Base-by-base conservation (phyloP, 1,140 invertebrate genomes). In the Camponotus floridanus region DNA sequence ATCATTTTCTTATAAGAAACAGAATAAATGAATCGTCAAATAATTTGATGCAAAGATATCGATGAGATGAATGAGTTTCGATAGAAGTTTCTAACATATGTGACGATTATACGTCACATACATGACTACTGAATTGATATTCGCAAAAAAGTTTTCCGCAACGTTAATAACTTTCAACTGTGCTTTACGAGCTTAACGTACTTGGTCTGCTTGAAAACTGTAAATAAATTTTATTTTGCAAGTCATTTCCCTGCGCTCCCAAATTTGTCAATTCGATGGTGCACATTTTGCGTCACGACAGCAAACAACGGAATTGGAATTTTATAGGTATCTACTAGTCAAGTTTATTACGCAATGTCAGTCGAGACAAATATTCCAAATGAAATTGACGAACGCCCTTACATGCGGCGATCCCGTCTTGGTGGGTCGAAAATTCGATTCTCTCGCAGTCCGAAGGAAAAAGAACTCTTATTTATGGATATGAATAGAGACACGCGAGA, bases 241-340 rank as follows among this genome's bases (percentile, higher is more conserved):
- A 59, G 5, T 8, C 26, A 26, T 59, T 18, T 31, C 31, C 7
- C 39, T 0, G 26, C 18, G 2, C 39, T 71, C 9, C 36, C 13
- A 33, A 45, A 71, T 83, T 73, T 73, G 26, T 71, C 36, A 71
- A 81, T 81, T 81, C 59, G 6, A 13, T 6, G 45, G n/a, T 51
- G 33, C 36, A 59, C 51, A 13, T 21, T 73, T 45, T 18, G 18
- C 26, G 18, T 36, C 39, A 13, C 3, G 67, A 39, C 9, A 55
- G 26, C 18, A 83, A 83, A 73, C 8, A 36, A 8, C 26, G 55
- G 55, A 45, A 81, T 81, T 61, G 51, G 18, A 74, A 31, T 62
- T 83, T 74, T 74, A 83, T 83, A 61, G 11, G 0, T 21, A 51
- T 21, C 39, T 57, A 61, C 55, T 13, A 36, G n/a, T 15, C 62